These are phyloP conservation scores for Stomatorhinus walkeri DNA, from an alignment of 2,797 vertebrate genomes.

Conservation along the genomic window DNA sequence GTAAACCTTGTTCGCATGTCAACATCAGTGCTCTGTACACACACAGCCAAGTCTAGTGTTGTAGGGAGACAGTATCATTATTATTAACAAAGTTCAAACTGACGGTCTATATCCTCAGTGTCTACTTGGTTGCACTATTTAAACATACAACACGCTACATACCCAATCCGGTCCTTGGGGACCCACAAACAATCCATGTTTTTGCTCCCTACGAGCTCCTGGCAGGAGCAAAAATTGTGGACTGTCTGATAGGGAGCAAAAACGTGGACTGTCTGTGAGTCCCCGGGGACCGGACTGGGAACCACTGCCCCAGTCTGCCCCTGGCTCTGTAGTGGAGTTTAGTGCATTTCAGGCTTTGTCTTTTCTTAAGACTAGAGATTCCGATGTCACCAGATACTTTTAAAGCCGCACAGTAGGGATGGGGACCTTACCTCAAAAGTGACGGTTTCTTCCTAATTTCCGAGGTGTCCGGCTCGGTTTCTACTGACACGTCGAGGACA, in stretches of 20 bases:
- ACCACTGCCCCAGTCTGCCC: not conserved
- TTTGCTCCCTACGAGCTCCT: not conserved
- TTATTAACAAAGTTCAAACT: not conserved
- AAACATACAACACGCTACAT: not conserved
- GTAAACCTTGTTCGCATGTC: slow-evolving; percentile 5
- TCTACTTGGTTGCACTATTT: not conserved
- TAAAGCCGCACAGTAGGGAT: not conserved
- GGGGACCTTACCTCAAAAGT: slow-evolving; percentile 40
- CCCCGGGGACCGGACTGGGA: not conserved
- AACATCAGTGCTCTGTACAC: slow-evolving; percentile 7
- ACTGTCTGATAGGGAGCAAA: not conserved
- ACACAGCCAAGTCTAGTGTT: not conserved
- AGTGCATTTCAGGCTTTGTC: not conserved
- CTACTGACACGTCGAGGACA: slow-evolving; percentile 40
- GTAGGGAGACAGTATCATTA: not conserved
- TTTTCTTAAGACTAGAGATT: not conserved
- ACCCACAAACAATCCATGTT: not conserved
- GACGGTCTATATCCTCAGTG: not conserved
- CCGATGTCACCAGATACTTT: not conserved
- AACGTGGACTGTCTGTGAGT: not conserved
- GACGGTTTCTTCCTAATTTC: slow-evolving; percentile 48
- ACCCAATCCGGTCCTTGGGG: not conserved
- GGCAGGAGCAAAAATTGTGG: not conserved
- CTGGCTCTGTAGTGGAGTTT: not conserved
- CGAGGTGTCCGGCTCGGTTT: slow-evolving; percentile 40